A percentile compares a stretch with the other conserved stretches of the same genome.
Evolutionary conservation across 92 coral and sea anemone species (phyloP).

Genomic region (Epizoanthus fatuus): DNA sequence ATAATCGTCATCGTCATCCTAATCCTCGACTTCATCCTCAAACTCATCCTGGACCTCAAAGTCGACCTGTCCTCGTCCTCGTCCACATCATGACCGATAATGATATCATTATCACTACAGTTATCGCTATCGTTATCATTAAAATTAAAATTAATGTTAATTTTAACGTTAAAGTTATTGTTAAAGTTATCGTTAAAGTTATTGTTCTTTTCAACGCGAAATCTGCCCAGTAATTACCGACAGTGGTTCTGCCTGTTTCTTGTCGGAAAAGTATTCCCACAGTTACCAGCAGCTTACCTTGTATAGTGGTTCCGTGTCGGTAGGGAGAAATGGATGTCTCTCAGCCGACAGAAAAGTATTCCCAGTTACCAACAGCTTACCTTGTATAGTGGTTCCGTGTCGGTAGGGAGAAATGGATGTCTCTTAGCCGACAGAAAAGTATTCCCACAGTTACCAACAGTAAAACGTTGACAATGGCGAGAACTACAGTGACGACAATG

Average conservation of each 20-base stretch:
- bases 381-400: background rate
- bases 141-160: no score
- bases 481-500: background rate
- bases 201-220: no score
- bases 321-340: background rate
- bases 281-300: background rate
- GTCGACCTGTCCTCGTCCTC: no score
- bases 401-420: background rate
- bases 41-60: no score
- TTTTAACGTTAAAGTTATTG: no score
- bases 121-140: no score
- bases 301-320: background rate
- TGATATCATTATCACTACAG: no score
- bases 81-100: no score
- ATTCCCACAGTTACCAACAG: conserved; percentile 3
- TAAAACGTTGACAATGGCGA: background rate
- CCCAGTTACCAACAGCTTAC: conserved; percentile 9
- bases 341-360: conserved; percentile 11
- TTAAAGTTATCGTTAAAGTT: no score
- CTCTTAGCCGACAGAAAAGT: conserved; percentile 16
- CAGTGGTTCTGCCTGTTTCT: background rate
- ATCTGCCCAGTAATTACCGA: no score
- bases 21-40: no score
- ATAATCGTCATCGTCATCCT: no score
- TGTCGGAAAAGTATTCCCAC: background rate